Conservation (phyloP, 53 echinoderm and acorn worm species). For the Mesocentrotus franciscanus region DNA sequence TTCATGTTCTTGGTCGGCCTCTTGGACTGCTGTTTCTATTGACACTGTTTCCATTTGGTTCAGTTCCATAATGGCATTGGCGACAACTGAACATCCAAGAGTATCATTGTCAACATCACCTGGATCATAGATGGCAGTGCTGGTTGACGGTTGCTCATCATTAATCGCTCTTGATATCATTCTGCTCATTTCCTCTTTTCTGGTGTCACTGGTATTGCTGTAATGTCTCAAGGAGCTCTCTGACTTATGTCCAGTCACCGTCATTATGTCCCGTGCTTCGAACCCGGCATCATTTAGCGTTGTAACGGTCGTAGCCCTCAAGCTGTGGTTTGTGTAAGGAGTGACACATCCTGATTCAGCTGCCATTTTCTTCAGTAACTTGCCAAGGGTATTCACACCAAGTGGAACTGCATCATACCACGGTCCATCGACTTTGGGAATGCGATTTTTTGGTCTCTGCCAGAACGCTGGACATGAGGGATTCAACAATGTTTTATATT, state of each 20-base stretch:
- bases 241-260: constrained; percentile 38
- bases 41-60: no score
- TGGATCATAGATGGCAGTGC: constrained; percentile 1
- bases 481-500: no score
- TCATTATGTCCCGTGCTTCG: constrained; percentile 24
- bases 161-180: no score
- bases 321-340: constrained; percentile 32
- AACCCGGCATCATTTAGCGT: constrained; percentile 41
- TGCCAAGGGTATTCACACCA: constrained; percentile 20
- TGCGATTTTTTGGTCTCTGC: no score
- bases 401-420: constrained; percentile 30
- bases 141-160: no score
- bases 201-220: constrained; percentile 11
- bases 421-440: background rate
- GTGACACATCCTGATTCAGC: constrained; percentile 4
- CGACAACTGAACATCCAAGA: no score
- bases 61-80: no score
- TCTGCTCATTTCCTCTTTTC: constrained; percentile 30
- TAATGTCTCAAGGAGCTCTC: constrained; percentile 19
- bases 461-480: no score
- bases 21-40: no score
- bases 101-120: background rate
- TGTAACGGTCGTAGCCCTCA: constrained; percentile 30
- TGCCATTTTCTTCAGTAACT: constrained; percentile 12
- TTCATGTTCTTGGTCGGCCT: no score